Conservation (phyloP, 2,797 vertebrate genomes). For the Aldrovandia affinis region DNA sequence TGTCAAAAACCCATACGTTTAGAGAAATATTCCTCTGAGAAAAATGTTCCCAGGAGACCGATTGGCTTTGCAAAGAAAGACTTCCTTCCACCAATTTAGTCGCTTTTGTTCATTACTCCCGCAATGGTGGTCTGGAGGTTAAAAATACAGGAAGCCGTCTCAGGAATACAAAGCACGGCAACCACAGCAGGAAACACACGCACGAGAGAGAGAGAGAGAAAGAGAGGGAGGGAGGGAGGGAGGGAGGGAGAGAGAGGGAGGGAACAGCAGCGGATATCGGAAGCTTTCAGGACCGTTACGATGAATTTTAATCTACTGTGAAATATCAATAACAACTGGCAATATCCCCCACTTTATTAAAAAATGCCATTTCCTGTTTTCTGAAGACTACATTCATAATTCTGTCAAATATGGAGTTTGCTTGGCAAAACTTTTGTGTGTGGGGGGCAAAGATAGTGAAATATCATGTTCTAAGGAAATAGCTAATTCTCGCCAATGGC, state of each 20-base stretch:
- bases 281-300: background rate
- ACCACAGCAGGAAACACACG: background rate
- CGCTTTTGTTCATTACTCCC: background rate
- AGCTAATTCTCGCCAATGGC: background rate
- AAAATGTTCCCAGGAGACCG: background rate
- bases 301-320: background rate
- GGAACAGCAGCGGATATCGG: background rate
- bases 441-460: background rate
- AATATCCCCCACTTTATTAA: slow-evolving; percentile 19
- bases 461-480: background rate
- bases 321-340: background rate
- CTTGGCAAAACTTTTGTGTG: background rate
- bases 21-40: background rate
- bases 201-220: background rate
- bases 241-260: background rate
- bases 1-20: background rate
- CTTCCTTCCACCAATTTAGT: background rate
- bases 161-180: background rate
- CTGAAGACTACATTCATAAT: background rate
- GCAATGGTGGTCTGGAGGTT: background rate
- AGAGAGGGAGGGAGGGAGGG: background rate
- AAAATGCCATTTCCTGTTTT: background rate
- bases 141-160: slow-evolving; percentile 6
- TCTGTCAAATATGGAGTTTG: slow-evolving; percentile 1
- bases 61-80: background rate